Percentiles rank a stretch among this genome's conserved stretches.
phyloP scores from a whole-genome alignment of 2,113 vertebrate genomes.

The Zapus hudsonius region DNA sequence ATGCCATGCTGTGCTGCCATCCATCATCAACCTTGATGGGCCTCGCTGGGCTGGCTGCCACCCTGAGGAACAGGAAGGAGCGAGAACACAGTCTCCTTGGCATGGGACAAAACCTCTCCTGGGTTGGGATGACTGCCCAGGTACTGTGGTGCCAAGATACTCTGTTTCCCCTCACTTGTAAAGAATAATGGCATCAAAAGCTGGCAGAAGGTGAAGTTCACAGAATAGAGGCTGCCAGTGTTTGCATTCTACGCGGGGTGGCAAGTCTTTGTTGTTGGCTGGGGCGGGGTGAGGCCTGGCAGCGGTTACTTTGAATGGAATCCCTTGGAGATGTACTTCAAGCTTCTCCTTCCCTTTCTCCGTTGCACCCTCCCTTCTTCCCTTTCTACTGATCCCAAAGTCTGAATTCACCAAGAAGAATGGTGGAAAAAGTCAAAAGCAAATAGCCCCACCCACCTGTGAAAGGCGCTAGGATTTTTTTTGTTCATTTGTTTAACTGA shows the following conservation, averaged over 20 bases:
- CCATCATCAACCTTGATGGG: background rate
- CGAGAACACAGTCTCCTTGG: background rate
- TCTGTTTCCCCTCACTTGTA: background rate
- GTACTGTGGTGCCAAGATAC: background rate
- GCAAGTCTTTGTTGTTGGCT: background rate
- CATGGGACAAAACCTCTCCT: background rate
- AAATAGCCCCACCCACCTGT: background rate
- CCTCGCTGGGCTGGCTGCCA: background rate
- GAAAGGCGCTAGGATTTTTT: too few species aligned
- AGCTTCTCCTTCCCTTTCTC: background rate
- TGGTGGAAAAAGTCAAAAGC: background rate
- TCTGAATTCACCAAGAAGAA: background rate
- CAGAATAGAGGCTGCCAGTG: background rate
- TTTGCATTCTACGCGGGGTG: background rate
- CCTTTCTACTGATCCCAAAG: background rate
- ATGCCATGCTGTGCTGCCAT: too few species aligned
- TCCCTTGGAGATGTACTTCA: background rate
- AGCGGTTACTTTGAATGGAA: background rate
- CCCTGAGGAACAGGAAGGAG: background rate
- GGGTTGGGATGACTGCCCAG: background rate
- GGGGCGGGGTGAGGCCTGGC: background rate
- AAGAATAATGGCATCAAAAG: background rate
- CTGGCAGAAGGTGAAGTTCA: background rate
- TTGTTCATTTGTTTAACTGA: background rate
- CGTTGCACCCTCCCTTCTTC: background rate